Conservation (phyloP, 2,797 vertebrate species). For the Pterois miles region DNA sequence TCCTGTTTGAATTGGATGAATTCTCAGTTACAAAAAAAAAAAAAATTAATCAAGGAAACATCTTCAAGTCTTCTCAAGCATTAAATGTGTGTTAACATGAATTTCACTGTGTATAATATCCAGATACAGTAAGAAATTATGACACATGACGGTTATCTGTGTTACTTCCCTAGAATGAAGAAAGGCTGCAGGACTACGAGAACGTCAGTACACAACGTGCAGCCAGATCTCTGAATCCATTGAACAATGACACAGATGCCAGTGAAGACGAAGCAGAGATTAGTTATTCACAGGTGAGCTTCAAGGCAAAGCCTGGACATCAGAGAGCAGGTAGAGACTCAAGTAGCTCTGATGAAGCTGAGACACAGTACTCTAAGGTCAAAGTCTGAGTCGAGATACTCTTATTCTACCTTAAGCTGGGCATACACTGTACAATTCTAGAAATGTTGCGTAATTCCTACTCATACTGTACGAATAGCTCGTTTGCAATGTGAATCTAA, state of each 20-base stretch:
- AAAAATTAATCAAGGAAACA: background rate
- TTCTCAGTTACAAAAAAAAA: background rate
- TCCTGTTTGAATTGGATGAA: background rate
- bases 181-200: conserved; percentile 40
- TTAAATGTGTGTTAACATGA: background rate
- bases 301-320: conserved; percentile 27
- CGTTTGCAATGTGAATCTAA: too few relatives aligned
- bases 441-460: too few relatives aligned
- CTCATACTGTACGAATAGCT: too few relatives aligned
- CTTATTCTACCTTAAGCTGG: background rate
- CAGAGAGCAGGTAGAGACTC: background rate
- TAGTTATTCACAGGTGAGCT: conserved; percentile 51
- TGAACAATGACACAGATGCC: conserved; percentile 40
- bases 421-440: too few relatives aligned
- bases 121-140: background rate
- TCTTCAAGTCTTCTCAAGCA: background rate
- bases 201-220: background rate
- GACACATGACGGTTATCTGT: background rate
- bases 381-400: conserved; percentile 41
- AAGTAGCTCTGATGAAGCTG: conserved; percentile 45
- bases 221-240: background rate
- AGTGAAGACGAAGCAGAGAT: conserved; percentile 62
- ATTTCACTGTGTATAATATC: background rate
- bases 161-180: conserved; percentile 3
- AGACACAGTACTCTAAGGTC: conserved; percentile 47